phyloP scores from a whole-genome alignment of 2,888 invertebrate genomes.

The Drosophila demipolita region DNA sequence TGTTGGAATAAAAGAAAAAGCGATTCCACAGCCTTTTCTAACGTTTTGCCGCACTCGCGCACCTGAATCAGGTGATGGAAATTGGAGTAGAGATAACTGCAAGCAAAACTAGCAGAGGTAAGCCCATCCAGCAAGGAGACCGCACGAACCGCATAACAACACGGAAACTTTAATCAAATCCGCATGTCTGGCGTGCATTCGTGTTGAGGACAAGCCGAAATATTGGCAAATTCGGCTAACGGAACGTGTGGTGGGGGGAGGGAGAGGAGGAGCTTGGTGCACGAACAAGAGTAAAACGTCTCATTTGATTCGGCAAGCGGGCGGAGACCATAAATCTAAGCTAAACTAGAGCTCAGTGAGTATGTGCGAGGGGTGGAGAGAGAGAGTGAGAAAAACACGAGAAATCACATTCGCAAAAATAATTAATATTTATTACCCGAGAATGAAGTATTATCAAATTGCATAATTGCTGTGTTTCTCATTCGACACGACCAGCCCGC shows the following conservation, averaged over 20 bases:
- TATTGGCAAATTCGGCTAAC: constrained; percentile 20
- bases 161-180: constrained; percentile 56
- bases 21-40: constrained; percentile 1
- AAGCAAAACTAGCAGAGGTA: background rate
- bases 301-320: constrained; percentile 69
- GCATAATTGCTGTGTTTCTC: constrained; percentile 81
- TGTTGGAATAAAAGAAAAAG: background rate
- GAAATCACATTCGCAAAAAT: constrained; percentile 73
- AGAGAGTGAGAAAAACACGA: constrained; percentile 26
- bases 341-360: constrained; percentile 68
- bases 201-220: constrained; percentile 25
- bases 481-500: constrained; percentile 76
- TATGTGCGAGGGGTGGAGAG: constrained; percentile 12
- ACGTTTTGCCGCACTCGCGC: constrained; percentile 7
- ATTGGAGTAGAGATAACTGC: constrained; percentile 11
- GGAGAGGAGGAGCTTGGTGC: background rate
- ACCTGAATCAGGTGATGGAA: constrained; percentile 14
- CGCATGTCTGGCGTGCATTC: constrained; percentile 60
- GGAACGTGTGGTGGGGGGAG: background rate
- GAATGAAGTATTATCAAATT: constrained; percentile 81
- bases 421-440: constrained; percentile 80
- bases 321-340: constrained; percentile 68
- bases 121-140: background rate
- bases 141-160: constrained; percentile 33
- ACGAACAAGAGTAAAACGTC: constrained; percentile 51